phyloP scores from a whole-genome alignment of 2,113 vertebrate genomes.

The Emydura subglobosa region DNA sequence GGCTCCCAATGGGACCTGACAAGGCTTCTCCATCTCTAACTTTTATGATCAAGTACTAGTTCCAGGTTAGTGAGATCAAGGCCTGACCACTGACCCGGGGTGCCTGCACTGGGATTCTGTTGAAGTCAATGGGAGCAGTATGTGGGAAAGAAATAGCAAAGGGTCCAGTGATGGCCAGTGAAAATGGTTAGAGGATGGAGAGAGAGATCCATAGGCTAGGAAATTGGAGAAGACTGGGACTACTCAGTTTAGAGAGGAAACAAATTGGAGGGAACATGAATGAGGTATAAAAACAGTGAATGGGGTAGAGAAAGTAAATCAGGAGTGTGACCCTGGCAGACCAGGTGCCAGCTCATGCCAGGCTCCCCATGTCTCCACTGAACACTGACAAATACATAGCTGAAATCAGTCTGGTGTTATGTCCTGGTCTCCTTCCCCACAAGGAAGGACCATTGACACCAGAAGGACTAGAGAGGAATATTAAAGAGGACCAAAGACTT shows the following conservation, averaged over 20 bases:
- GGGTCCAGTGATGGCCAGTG: fast-evolving
- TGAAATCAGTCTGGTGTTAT: not conserved
- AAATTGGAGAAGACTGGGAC: not conserved
- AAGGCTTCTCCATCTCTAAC: not conserved
- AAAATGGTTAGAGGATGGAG: not conserved
- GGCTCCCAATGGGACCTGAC: not conserved
- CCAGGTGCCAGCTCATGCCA: not conserved
- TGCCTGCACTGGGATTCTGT: not conserved
- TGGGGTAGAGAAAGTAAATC: not conserved
- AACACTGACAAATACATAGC: not conserved
- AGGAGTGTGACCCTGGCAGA: not conserved
- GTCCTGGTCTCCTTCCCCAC: not conserved
- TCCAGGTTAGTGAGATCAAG: not conserved
- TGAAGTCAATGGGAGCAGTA: not conserved
- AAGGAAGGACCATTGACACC: not conserved
- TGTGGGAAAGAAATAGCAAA: not conserved
- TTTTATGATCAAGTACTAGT: not conserved
- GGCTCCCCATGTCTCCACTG: not conserved
- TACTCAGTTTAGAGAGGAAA: not conserved
- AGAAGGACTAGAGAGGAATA: not conserved
- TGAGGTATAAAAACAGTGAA: not conserved
- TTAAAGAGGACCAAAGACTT: not conserved
- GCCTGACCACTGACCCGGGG: not conserved
- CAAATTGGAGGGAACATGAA: not conserved
- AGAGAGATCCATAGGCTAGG: not conserved